Base-by-base conservation (phyloP, 2,888 invertebrate species). In the Thumatha senex region DNA sequence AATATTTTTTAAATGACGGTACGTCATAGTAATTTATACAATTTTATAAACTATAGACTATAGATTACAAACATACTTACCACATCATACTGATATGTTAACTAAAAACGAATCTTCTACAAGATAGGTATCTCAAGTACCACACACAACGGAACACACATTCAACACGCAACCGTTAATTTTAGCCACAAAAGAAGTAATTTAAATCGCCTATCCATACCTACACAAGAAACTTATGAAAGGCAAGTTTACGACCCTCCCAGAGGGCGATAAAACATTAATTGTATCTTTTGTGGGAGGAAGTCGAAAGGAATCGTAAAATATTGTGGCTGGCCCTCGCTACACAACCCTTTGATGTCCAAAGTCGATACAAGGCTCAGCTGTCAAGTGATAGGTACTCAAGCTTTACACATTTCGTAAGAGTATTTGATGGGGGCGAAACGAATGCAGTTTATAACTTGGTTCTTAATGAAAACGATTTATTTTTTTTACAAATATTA, bases 281-380 rank as follows among this genome's bases (percentile, higher is more conserved):
- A 74, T 73, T 74, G 63, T 66, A 58, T 67, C 73, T 70, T 70
- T 74, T 72, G 74, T 70, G 41, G 72, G 57, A 50, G 58, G 55
- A 48, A 47, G 45, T 44, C 51, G 53, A 45, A 48, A 41, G 49
- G 44, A 52, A 42, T 72, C 75, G 75, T 74, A 72, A 74, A 74
- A 70, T 69, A 63, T 61, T 69, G 65, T 65, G 64, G 62, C 49
- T 48, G 38, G 43, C 56, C 60, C 55, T 66, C 30, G 51, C 31
- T 34, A 24, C 18, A 31, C 18, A 52, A 30, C 44, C 44, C 61
- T 67, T 67, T 63, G 67, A 67, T 67, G 61, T 56, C 43, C 39
- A 52, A 29, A 40, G 40, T 40, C 60, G 61, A 63, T 63, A 48
- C 39, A 31, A 13, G 55, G 42, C 47, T 43, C 47, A 46, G 55